A percentile compares a stretch with the other conserved stretches of the same genome.
phyloP scores from a whole-genome alignment of 2,888 invertebrate species.

The Halocaridina rubra region DNA sequence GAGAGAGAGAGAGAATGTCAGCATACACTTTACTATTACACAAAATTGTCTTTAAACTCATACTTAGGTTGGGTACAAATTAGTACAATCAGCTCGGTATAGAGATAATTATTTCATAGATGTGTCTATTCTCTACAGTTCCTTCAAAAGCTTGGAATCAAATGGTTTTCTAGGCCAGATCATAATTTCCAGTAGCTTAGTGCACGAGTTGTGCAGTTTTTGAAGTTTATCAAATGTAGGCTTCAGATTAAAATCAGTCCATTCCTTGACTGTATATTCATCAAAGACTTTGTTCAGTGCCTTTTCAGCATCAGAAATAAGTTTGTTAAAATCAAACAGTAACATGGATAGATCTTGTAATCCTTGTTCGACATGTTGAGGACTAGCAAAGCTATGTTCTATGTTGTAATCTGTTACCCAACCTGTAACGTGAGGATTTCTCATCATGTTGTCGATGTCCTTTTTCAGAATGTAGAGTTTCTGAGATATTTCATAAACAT shows the following conservation, averaged over 20 bases:
- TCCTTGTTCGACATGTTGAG: constrained; percentile 71
- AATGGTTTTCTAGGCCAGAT: constrained; percentile 73
- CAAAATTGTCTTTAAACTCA: too few species aligned
- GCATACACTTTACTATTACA: too few species aligned
- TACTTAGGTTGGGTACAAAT: too few species aligned
- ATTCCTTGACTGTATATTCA: constrained; percentile 75
- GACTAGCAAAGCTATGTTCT: constrained; percentile 74
- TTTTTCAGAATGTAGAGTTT: constrained; percentile 72
- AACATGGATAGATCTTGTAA: constrained; percentile 68
- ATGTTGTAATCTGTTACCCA: constrained; percentile 82
- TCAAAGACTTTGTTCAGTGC: constrained; percentile 74
- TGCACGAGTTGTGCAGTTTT: constrained; percentile 69
- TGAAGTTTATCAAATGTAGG: constrained; percentile 68
- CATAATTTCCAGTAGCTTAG: constrained; percentile 70
- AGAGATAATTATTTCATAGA: too few species aligned
- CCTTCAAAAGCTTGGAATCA: constrained; percentile 56
- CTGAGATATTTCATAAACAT: constrained; percentile 70
- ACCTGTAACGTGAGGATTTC: constrained; percentile 72
- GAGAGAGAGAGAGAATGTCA: too few species aligned
- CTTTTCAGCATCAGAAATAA: constrained; percentile 70
- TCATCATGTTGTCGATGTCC: constrained; percentile 71
- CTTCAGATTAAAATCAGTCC: constrained; percentile 71
- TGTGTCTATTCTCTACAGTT: too few species aligned
- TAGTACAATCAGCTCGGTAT: too few species aligned
- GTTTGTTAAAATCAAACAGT: constrained; percentile 49